These are phyloP conservation scores for Aldabrachelys gigantea DNA, from an alignment of 2,113 vertebrate genomes.

Conservation along the genomic window DNA sequence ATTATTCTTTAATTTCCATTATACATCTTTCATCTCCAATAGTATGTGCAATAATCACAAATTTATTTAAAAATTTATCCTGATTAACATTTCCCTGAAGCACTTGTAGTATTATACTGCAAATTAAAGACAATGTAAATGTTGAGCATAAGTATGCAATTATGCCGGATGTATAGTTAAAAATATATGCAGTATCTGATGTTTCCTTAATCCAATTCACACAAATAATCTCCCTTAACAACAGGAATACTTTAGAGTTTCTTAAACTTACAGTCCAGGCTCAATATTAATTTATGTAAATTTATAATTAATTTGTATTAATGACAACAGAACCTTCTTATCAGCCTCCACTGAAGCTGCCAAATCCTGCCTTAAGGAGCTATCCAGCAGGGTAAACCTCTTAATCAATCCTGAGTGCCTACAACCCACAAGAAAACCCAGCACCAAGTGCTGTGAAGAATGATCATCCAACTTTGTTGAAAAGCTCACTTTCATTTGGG, in stretches of 20 bases:
- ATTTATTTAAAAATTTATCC: not conserved
- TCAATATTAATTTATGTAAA: fast-evolving
- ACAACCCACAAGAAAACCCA: not conserved
- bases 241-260: not conserved
- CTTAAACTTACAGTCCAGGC: not conserved
- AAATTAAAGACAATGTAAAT: not conserved
- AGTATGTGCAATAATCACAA: not conserved
- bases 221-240: not conserved
- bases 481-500: fast-evolving
- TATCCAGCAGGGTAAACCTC: slow-evolving; percentile 26
- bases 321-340: fast-evolving
- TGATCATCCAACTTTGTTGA: fast-evolving
- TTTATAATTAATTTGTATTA: fast-evolving
- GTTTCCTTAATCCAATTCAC: not conserved
- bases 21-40: not conserved
- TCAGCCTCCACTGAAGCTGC: fast-evolving
- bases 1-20: not conserved
- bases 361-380: not conserved
- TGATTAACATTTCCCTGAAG: not conserved
- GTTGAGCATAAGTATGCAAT: not conserved
- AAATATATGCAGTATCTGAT: not conserved
- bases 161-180: not conserved
- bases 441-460: not conserved
- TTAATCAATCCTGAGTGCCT: not conserved
- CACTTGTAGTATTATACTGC: not conserved